phyloP scores from a whole-genome alignment of 2,113 vertebrate genomes.

The Pseudopipra pipra region DNA sequence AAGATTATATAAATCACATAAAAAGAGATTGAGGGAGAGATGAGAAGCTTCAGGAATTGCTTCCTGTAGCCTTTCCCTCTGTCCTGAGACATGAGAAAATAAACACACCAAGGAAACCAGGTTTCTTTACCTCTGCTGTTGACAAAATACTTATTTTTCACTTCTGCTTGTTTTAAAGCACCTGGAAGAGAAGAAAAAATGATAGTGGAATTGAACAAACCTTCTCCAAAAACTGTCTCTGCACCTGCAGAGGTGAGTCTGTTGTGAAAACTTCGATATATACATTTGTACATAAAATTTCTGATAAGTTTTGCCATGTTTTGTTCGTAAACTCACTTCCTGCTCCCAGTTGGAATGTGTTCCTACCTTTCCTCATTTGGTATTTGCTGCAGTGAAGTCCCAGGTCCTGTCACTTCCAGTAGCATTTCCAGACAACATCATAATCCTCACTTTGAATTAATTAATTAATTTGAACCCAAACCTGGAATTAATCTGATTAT shows the following conservation, averaged over 20 bases:
- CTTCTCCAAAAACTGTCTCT: constrained; percentile 3
- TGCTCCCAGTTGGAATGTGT: background rate
- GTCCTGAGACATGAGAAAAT: background rate
- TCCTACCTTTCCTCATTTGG: background rate
- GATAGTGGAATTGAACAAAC: constrained; percentile 47
- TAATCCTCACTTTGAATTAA: too few species aligned
- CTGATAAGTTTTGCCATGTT: rapidly evolving
- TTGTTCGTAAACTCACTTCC: background rate
- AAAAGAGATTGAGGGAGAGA: background rate
- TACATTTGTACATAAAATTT: background rate
- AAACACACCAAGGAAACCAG: background rate
- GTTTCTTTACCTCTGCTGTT: background rate
- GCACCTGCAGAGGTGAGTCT: constrained; percentile 60
- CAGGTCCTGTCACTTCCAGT: background rate
- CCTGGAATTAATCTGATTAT: background rate
- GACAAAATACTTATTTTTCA: background rate
- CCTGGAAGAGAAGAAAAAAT: constrained; percentile 72
- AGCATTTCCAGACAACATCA: background rate
- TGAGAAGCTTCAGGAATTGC: background rate
- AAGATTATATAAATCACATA: rapidly evolving
- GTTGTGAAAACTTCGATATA: background rate
- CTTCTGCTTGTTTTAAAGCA: constrained; percentile 2
- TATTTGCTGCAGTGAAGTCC: background rate
- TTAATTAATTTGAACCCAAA: background rate
- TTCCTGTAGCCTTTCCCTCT: background rate